phyloP scores from a whole-genome alignment of 1,140 invertebrate species.

The Propsilocerus akamusi region DNA sequence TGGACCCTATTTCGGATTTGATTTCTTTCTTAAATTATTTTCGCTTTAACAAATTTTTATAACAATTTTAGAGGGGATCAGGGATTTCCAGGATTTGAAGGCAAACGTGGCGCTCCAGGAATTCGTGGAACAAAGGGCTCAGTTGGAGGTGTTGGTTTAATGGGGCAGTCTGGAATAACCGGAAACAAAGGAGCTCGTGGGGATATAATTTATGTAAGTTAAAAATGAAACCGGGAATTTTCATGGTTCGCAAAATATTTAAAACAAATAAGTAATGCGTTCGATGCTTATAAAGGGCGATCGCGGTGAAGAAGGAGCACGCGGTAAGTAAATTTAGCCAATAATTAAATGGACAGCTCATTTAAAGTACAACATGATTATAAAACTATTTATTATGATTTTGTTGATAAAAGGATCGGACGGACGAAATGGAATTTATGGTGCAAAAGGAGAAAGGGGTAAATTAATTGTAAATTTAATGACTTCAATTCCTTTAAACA shows the following conservation, averaged over 20 bases:
- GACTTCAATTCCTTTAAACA: no score
- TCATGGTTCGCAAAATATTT: not conserved
- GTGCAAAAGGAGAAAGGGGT: constrained; percentile 37
- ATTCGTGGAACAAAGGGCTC: no score
- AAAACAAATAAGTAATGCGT: not conserved
- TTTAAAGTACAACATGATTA: no score
- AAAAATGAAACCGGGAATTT: not conserved
- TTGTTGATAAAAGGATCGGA: constrained; percentile 32
- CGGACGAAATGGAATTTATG: constrained; percentile 32
- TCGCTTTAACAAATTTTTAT: not conserved
- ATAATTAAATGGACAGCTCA: constrained; percentile 30
- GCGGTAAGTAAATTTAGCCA: constrained; percentile 11
- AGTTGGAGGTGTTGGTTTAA: constrained; percentile 20
- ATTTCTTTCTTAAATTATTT: not conserved
- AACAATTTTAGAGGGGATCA: constrained; percentile 12
- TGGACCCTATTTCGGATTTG: constrained; percentile 5
- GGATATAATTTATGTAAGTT: not conserved
- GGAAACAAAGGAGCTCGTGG: constrained; percentile 23
- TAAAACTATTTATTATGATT: no score
- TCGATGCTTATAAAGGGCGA: constrained; percentile 3
- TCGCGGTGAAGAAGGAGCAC: constrained; percentile 17
- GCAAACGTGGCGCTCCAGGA: no score
- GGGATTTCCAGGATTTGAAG: constrained; percentile 16
- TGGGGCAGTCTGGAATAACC: constrained; percentile 18
- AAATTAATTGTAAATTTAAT: no score